A percentile compares a stretch with the other conserved stretches of the same genome.
Conservation (phyloP, 1,140 invertebrate species). For the Cydia splendana region DNA sequence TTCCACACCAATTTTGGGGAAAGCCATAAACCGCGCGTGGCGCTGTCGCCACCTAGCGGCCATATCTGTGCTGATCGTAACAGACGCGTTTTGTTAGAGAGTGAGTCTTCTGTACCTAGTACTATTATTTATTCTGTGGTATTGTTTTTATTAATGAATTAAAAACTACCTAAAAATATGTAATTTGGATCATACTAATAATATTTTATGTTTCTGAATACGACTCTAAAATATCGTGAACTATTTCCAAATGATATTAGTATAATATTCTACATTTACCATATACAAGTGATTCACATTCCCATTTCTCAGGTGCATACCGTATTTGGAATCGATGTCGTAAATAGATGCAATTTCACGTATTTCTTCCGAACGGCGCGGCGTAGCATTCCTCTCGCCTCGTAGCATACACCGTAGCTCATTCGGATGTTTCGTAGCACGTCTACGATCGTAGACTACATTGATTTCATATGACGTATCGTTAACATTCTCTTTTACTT, state of each 20-base stretch:
- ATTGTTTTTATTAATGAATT: too few species aligned
- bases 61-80: too few species aligned
- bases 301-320: not conserved
- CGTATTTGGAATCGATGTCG: not conserved
- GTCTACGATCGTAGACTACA: not conserved
- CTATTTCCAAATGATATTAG: not conserved
- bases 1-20: too few species aligned
- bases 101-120: too few species aligned
- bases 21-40: too few species aligned
- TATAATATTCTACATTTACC: not conserved
- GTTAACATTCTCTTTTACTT: not conserved
- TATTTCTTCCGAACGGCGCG: not conserved
- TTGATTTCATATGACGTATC: not conserved
- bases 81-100: too few species aligned
- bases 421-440: slow-evolving; percentile 21
- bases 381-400: slow-evolving; percentile 21
- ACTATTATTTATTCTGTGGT: too few species aligned
- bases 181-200: too few species aligned
- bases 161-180: too few species aligned
- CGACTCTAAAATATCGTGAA: too few species aligned
- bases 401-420: slow-evolving; percentile 13
- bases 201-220: too few species aligned
- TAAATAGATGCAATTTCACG: slow-evolving; percentile 14
- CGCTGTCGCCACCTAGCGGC: too few species aligned
- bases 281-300: not conserved